A percentile compares a stretch with the other conserved stretches of the same genome.
These are phyloP conservation scores for Hydrozoanthus tunicans DNA, from an alignment of 64 coral and sea anemone species.

Conservation along the genomic window DNA sequence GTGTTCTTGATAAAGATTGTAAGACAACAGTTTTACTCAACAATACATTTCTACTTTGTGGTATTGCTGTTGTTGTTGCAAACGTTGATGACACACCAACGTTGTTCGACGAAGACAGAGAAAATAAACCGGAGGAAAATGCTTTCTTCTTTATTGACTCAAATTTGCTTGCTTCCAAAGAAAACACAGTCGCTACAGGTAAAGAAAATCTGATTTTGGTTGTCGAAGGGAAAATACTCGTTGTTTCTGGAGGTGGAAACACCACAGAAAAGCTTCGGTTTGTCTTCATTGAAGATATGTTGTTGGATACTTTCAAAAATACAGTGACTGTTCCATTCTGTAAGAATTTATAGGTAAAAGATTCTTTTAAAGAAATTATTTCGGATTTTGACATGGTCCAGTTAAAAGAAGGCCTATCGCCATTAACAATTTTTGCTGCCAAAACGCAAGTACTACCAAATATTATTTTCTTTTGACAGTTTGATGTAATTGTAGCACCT, in stretches of 20 bases:
- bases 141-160: not conserved
- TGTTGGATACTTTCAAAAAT: slow-evolving; percentile 9
- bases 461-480: not conserved
- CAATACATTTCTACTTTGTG: not conserved
- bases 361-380: slow-evolving; percentile 11
- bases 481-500: slow-evolving; percentile 2
- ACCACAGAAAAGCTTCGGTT: slow-evolving; percentile 12
- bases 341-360: not conserved
- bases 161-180: not conserved
- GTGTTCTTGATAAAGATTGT: not conserved
- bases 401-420: slow-evolving; percentile 18
- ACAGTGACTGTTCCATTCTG: slow-evolving; percentile 30
- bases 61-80: not conserved
- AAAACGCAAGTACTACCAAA: slow-evolving; percentile 2
- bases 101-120: not conserved
- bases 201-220: not conserved
- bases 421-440: not conserved
- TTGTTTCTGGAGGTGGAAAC: not conserved
- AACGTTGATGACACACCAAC: not conserved
- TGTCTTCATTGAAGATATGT: not conserved
- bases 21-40: not conserved
- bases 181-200: not conserved
- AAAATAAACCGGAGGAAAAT: not conserved
- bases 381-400: slow-evolving; percentile 27
- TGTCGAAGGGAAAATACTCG: not conserved